Percentiles rank a stretch among this genome's conserved stretches.
These are phyloP conservation scores for Botia kubotai DNA, from an alignment of 2,797 vertebrate genomes.

Conservation along the genomic window DNA sequence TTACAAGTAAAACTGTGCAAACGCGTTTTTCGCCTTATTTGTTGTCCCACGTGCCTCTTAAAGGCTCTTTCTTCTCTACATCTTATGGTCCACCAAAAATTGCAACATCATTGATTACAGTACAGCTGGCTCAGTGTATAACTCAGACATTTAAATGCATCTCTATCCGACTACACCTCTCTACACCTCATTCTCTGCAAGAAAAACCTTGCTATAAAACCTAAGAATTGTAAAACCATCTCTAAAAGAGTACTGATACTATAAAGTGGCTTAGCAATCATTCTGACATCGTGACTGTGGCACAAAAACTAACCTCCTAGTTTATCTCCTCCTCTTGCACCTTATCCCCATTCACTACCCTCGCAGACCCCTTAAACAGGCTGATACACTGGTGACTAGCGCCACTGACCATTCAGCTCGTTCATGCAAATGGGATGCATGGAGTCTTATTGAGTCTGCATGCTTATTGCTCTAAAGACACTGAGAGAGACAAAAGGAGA, in stretches of 20 bases:
- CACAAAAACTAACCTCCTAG: conserved; percentile 59
- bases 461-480: conserved; percentile 98
- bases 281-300: conserved; percentile 62
- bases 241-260: conserved; percentile 67
- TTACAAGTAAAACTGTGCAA: conserved; percentile 79
- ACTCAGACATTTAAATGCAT: conserved; percentile 64
- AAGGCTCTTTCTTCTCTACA: background rate
- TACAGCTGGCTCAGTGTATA: conserved; percentile 81
- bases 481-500: conserved; percentile 76
- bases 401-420: conserved; percentile 82
- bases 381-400: conserved; percentile 75
- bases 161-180: conserved; percentile 1
- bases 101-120: conserved; percentile 72
- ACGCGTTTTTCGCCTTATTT: conserved; percentile 75
- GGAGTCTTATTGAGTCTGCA: conserved; percentile 80
- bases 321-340: conserved; percentile 13
- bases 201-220: conserved; percentile 25
- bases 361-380: conserved; percentile 59
- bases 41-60: conserved; percentile 17
- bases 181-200: conserved; percentile 39
- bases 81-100: conserved; percentile 33
- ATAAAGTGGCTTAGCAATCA: conserved; percentile 70
- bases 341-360: conserved; percentile 50
- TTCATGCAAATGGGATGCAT: conserved; percentile 78
- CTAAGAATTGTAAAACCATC: conserved; percentile 64